phyloP scores from a whole-genome alignment of 2,113 vertebrate genomes.

The Capricornis sumatraensis region DNA sequence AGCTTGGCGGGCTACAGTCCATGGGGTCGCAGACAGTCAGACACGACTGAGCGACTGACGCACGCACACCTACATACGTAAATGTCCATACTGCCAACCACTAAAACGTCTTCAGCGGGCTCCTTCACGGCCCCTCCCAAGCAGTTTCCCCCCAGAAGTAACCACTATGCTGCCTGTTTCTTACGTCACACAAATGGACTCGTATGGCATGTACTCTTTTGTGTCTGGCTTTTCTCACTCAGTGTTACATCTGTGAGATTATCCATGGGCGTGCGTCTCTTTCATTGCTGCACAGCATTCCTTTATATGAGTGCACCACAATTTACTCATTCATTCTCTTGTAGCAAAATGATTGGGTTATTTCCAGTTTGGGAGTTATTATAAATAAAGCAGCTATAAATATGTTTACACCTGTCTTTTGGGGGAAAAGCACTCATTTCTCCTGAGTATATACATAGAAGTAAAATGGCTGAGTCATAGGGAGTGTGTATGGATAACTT shows the following conservation, averaged over 20 bases:
- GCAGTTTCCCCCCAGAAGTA: not conserved
- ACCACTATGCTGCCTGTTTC: not conserved
- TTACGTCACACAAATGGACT: not conserved
- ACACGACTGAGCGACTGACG: not conserved
- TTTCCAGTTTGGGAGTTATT: not conserved
- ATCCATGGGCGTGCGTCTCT: not conserved
- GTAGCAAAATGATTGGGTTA: not conserved
- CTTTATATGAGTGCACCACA: not conserved
- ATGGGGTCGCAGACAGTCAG: accelerated
- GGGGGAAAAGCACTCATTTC: not conserved
- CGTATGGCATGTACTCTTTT: not conserved
- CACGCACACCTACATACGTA: accelerated
- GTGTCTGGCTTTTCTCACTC: not conserved
- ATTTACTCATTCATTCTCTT: not conserved
- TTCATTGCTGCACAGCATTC: not conserved
- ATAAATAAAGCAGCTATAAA: not conserved
- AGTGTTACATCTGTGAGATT: not conserved
- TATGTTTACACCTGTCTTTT: not conserved
- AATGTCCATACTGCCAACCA: not conserved
- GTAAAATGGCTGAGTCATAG: not conserved
- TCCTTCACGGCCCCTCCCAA: too few relatives aligned
- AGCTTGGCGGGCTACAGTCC: not conserved
- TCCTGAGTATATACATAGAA: not conserved
- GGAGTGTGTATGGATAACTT: not conserved
- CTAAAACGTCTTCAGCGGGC: not conserved